Base-by-base conservation (phyloP, 2,888 invertebrate genomes). In the Choreutis nemorana region DNA sequence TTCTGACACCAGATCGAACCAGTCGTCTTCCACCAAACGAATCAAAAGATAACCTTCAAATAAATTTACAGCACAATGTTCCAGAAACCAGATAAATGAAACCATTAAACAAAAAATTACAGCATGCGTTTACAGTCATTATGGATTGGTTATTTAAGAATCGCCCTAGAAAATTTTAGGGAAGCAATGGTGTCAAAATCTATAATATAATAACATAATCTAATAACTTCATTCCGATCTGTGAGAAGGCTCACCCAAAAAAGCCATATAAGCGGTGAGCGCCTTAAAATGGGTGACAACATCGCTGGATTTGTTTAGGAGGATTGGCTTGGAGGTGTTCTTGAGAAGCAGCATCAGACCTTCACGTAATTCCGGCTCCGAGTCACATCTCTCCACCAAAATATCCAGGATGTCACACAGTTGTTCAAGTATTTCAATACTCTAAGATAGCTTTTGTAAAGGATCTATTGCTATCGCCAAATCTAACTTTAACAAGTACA, bases 31-130 rank as follows among this genome's bases (percentile, higher is more conserved):
- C 26, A 63, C 60, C 20, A 68, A 12, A 5, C 49, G 47, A 36
- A 70, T 44, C 2, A 73, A 40, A 2, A 75, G 48, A 32, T 65
- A 70, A 2, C 64, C 77, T 77, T 36, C 3, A 35, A 33, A 7
- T 28, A n/a, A 21, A 21, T 9, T 21, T 5, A 10, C 21, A 4
- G 10, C 9, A 6, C 7, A 21, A 21, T n/a, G n/a, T n/a, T n/a
- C n/a, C n/a, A n/a, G n/a, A n/a, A n/a, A n/a, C n/a, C n/a, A n/a
- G n/a, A n/a, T n/a, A n/a, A n/a, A n/a, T n/a, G n/a, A n/a, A n/a
- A n/a, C n/a, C n/a, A n/a, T n/a, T n/a, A n/a, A n/a, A n/a, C n/a
- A n/a, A n/a, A n/a, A n/a, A n/a, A n/a, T n/a, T n/a, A n/a, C n/a
- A n/a, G n/a, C n/a, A n/a, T n/a, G n/a, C n/a, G n/a, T n/a, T n/a